Percentiles rank a stretch among this genome's conserved stretches.
Evolutionary conservation across 2,113 vertebrate species (phyloP).

Genomic region (Saccopteryx bilineata): DNA sequence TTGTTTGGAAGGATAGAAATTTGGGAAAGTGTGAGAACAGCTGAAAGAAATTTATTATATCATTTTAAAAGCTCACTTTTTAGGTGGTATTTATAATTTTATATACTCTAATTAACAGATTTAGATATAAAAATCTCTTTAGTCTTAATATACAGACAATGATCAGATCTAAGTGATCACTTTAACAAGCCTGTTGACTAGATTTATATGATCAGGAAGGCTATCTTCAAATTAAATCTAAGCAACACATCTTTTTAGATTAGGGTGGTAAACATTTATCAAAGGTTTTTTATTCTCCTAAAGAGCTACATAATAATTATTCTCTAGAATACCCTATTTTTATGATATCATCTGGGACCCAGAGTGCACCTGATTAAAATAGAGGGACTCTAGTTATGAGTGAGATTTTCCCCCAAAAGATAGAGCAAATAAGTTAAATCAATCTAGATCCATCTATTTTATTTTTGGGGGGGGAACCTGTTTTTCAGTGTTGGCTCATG

Average conservation of each 20-base stretch:
- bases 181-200: conserved; percentile 14
- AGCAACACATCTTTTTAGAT: not conserved
- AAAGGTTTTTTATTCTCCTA: conserved; percentile 40
- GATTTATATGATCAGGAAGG: conserved; percentile 58
- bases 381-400: not conserved
- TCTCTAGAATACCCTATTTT: conserved; percentile 14
- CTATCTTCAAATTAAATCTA: conserved; percentile 40
- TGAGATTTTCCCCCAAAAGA: conserved; percentile 44
- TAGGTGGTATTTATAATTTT: not conserved
- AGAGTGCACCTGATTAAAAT: conserved; percentile 66
- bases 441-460: conserved; percentile 53
- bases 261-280: conserved; percentile 31
- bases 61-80: not conserved
- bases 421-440: conserved; percentile 61
- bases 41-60: not conserved
- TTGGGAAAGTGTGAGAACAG: not conserved
- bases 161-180: not conserved
- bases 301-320: not conserved
- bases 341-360: conserved; percentile 22
- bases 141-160: not conserved
- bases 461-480: conserved; percentile 55
- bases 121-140: not conserved
- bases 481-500: not conserved
- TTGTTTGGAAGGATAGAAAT: not conserved
- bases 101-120: not conserved